These are phyloP conservation scores for Peromyscus californicus DNA, from an alignment of 2,113 vertebrate species.

Conservation along the genomic window DNA sequence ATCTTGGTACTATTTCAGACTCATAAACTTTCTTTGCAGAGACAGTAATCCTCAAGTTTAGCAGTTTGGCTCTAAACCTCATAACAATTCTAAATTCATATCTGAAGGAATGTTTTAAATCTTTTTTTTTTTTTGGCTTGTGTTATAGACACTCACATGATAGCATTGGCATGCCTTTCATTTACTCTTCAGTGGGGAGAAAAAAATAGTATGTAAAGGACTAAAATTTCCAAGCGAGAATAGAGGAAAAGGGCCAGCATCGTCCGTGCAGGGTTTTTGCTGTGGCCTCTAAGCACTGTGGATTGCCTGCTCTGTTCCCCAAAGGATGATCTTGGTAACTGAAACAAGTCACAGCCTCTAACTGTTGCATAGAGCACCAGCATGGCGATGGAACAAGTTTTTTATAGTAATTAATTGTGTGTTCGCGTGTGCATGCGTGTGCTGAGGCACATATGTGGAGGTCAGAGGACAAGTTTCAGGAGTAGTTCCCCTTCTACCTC, in stretches of 20 bases:
- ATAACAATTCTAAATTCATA: conserved; percentile 62
- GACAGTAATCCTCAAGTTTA: conserved; percentile 39
- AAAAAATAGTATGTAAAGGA: conserved; percentile 60
- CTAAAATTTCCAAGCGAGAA: conserved; percentile 15
- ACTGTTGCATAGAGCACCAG: not conserved
- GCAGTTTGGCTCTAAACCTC: conserved; percentile 45
- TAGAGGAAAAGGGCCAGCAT: not conserved
- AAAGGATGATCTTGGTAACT: not conserved
- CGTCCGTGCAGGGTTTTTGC: not conserved
- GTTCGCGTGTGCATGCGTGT: not conserved
- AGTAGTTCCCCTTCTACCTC: not conserved
- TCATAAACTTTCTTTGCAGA: conserved; percentile 57
- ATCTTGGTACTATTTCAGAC: conserved; percentile 38
- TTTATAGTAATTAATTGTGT: not conserved
- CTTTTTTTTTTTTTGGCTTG: not conserved
- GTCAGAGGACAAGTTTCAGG: not conserved
- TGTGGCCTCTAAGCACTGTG: not conserved
- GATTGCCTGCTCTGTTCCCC: not conserved
- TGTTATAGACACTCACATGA: conserved; percentile 47
- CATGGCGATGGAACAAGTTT: not conserved
- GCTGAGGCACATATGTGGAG: not conserved
- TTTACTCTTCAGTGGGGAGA: conserved; percentile 56
- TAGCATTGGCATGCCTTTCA: conserved; percentile 49
- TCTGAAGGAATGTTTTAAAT: conserved; percentile 57
- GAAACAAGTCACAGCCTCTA: not conserved